Evolutionary conservation across 2,888 invertebrate genomes (phyloP).

Genomic region (Digitonthophagus gazella): DNA sequence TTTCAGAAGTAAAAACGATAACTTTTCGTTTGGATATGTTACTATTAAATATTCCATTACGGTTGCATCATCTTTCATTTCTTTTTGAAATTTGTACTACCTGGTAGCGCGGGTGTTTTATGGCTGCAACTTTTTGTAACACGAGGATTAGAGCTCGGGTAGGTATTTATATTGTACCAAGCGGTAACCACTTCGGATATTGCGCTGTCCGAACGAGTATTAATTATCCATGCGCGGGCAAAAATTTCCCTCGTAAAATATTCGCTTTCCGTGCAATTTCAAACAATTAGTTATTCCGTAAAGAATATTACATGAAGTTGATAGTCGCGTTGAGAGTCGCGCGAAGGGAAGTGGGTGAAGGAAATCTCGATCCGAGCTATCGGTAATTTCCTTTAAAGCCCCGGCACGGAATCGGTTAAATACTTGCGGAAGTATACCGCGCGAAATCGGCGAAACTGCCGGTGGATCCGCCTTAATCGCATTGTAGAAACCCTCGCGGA

Average conservation of each 20-base stretch:
- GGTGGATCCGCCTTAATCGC: conserved; percentile 28
- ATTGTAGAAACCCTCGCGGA: conserved; percentile 32
- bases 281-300: not conserved
- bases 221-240: not conserved
- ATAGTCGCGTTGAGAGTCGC: not conserved
- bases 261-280: not conserved
- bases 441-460: not conserved
- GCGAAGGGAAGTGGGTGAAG: not conserved
- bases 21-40: not conserved
- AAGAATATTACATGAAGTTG: not conserved
- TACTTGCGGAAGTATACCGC: conserved; percentile 4
- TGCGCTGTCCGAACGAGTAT: not conserved
- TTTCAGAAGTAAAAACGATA: not conserved
- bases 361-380: not conserved
- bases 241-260: not conserved
- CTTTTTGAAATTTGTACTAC: not conserved
- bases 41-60: not conserved
- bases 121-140: not conserved
- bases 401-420: not conserved
- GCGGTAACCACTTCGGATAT: not conserved
- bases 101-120: not conserved
- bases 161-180: not conserved
- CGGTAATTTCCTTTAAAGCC: conserved; percentile 10
- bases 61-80: not conserved
- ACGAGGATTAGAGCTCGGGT: not conserved